A percentile compares a stretch with the other conserved stretches of the same genome.
Evolutionary conservation across 2,797 vertebrate species (phyloP).

Genomic region (Chanos chanos): DNA sequence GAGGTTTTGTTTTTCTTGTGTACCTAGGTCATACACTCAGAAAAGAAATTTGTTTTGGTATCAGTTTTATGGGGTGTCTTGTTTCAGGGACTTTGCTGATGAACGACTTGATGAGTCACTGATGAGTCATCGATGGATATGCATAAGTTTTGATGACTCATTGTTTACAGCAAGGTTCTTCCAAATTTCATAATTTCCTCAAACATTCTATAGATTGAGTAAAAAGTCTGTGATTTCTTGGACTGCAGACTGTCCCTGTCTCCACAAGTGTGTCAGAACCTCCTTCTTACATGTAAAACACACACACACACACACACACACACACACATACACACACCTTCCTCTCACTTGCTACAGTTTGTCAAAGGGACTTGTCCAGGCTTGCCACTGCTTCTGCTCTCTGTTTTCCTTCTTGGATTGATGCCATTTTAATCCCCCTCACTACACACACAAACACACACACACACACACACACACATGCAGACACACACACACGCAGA

Average conservation of each 20-base stretch:
- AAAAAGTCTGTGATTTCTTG: slow-evolving; percentile 14
- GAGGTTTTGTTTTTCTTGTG: too few species aligned
- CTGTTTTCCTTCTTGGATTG: slow-evolving; percentile 66
- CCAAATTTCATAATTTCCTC: slow-evolving; percentile 25
- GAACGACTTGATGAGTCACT: too few species aligned
- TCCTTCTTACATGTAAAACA: background rate
- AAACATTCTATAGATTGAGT: slow-evolving; percentile 24
- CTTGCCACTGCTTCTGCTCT: slow-evolving; percentile 58
- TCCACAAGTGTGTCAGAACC: background rate
- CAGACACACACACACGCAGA: too few species aligned
- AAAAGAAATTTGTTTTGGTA: slow-evolving; percentile 3
- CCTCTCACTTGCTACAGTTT: slow-evolving; percentile 43
- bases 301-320: slow-evolving; percentile 7
- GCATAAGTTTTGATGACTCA: slow-evolving; percentile 20
- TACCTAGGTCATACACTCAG: too few species aligned
- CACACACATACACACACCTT: slow-evolving; percentile 4
- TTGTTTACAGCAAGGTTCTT: slow-evolving; percentile 9
- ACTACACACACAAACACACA: too few species aligned
- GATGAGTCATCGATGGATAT: slow-evolving; percentile 26
- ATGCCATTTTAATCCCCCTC: slow-evolving; percentile 54
- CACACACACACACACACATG: too few species aligned
- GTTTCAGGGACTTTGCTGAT: slow-evolving; percentile 15
- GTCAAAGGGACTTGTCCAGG: slow-evolving; percentile 68
- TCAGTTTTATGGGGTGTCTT: slow-evolving; percentile 10
- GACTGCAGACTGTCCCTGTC: slow-evolving; percentile 4